Base-by-base conservation (phyloP, 2,888 invertebrate genomes). In the Himalopsyche kuldschensis region DNA sequence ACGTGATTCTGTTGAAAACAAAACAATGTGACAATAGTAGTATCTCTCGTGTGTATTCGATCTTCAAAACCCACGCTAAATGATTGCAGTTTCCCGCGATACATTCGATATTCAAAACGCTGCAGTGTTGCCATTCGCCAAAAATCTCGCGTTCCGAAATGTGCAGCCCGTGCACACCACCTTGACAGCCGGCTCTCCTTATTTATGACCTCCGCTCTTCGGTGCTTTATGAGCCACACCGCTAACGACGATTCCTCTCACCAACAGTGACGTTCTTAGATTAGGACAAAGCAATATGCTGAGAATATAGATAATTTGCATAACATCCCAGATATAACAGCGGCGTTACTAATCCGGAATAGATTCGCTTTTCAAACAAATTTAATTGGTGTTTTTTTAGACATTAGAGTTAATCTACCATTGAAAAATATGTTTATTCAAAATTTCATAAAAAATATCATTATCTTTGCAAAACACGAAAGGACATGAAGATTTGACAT, bases 221-320 rank as follows among this genome's bases (percentile, higher is more conserved):
- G 82, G 79, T 85, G 85, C 85, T 82, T 85, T 83, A 83, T 83
- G 83, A 82, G 78, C 69, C 78, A 75, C 41, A 69, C 82, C 80
- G 48, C 81, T 83, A 80, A 80, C 55, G 83, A 75, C 83, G 75
- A 30, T 20, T 75, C 75, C 75, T 75, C 75, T 55, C 55, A 20
- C 55, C 1, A 55, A 20, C 55, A 55, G 55, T n/a, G 55, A 55
- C 55, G 55, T 55, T 55, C 55, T 55, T 55, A 55, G 55, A 55
- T 55, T 20, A 20, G 24, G 2, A 55, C 41, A 11, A 41, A 41
- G 41, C 11, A 41, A 41, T 41, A 41, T 41, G 41, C 15, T 41
- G 41, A 41, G 41, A 41, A 41, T 15, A 41, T 41, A 41, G 41
- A 41, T 41, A 41, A 15, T 41, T 41, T 41, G 3, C 15, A 41